These are phyloP conservation scores for Spinus pinus DNA, from an alignment of 2,797 vertebrate species.

Conservation along the genomic window DNA sequence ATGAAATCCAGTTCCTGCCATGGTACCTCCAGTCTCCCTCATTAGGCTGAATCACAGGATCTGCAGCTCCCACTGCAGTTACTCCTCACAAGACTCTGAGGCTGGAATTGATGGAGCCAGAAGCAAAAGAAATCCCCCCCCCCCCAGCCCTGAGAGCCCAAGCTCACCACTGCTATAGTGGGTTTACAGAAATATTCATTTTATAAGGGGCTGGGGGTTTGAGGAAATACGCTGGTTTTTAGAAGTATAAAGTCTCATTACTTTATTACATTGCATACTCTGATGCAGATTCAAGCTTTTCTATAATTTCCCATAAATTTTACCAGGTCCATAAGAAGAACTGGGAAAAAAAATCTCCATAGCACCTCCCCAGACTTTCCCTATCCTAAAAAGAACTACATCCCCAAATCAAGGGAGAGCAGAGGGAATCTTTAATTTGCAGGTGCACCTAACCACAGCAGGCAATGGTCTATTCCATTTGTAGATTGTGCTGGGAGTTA, in stretches of 20 bases:
- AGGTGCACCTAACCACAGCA: background rate
- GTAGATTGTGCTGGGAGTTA: background rate
- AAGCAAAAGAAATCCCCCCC: fast-evolving
- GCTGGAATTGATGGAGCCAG: background rate
- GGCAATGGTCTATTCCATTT: background rate
- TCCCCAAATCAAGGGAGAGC: fast-evolving
- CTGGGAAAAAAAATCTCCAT: background rate
- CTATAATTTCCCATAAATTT: background rate
- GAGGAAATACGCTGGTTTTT: background rate
- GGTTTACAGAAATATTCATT: background rate
- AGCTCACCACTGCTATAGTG: background rate
- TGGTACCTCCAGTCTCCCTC: background rate
- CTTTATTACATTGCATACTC: background rate
- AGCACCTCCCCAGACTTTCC: background rate
- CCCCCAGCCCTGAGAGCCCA: background rate
- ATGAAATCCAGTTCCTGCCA: fast-evolving
- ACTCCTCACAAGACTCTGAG: background rate
- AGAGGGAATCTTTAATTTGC: background rate
- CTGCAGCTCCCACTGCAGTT: background rate
- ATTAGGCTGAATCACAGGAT: background rate
- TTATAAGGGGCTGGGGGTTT: background rate
- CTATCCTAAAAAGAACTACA: background rate
- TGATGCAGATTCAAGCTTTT: background rate
- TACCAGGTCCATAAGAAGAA: background rate
- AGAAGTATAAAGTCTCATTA: background rate